Evolutionary conservation across 2,113 vertebrate genomes (phyloP).

Genomic region (Mungos mungo): DNA sequence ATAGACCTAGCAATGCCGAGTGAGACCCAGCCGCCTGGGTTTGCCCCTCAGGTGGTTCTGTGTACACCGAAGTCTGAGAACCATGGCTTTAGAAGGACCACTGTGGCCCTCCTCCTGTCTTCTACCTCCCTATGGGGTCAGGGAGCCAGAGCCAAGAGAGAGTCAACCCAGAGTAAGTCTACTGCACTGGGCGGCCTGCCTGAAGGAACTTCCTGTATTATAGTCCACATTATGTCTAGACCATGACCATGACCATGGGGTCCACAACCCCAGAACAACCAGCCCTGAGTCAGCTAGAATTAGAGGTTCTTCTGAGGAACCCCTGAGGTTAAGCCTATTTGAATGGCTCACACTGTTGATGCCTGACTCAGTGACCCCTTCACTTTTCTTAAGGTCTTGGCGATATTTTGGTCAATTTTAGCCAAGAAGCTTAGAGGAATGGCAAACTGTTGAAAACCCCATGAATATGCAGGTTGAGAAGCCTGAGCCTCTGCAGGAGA

Average conservation of each 20-base stretch:
- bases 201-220: too few species aligned
- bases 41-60: background rate
- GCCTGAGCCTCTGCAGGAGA: background rate
- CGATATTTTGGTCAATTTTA: background rate
- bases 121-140: background rate
- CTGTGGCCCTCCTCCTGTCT: background rate
- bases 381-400: background rate
- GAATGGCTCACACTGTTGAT: background rate
- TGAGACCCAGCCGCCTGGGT: background rate
- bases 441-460: background rate
- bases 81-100: background rate
- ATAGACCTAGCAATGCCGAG: background rate
- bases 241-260: background rate
- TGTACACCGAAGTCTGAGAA: background rate
- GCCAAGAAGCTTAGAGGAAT: background rate
- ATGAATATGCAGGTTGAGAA: background rate
- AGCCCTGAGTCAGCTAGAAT: background rate
- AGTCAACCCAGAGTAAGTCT: too few species aligned
- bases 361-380: background rate
- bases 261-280: background rate
- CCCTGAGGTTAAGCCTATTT: background rate
- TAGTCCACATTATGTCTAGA: background rate
- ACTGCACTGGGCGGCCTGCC: too few species aligned
- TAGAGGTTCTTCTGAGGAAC: background rate
- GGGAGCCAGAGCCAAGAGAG: background rate